Evolutionary conservation across 2,888 invertebrate species (phyloP).

Genomic region (Microdon myrmicae): DNA sequence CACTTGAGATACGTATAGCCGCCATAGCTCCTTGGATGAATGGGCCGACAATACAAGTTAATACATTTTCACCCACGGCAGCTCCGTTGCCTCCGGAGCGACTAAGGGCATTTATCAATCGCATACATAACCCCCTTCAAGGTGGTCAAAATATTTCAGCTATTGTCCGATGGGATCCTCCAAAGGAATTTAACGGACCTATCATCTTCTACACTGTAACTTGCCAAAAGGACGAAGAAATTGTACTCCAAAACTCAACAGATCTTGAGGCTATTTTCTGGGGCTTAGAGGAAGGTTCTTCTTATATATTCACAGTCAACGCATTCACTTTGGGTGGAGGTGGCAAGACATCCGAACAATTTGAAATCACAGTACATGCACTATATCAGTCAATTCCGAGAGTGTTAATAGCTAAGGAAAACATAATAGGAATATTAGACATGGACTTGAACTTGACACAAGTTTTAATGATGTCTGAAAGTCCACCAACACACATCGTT

Average conservation of each 20-base stretch:
- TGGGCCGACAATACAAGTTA: slow-evolving; percentile 72
- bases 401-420: slow-evolving; percentile 78
- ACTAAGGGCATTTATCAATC: slow-evolving; percentile 79
- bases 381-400: slow-evolving; percentile 82
- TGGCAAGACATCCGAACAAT: slow-evolving; percentile 75
- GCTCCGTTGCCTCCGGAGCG: slow-evolving; percentile 80
- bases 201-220: slow-evolving; percentile 73
- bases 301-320: slow-evolving; percentile 78
- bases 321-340: slow-evolving; percentile 83
- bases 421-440: slow-evolving; percentile 80
- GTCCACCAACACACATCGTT: slow-evolving; percentile 75
- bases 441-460: slow-evolving; percentile 76
- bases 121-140: slow-evolving; percentile 61
- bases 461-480: slow-evolving; percentile 73
- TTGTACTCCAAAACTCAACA: slow-evolving; percentile 66
- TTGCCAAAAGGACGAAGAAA: slow-evolving; percentile 72
- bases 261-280: slow-evolving; percentile 68
- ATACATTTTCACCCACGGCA: slow-evolving; percentile 82
- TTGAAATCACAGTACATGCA: slow-evolving; percentile 71
- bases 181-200: slow-evolving; percentile 78
- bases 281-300: slow-evolving; percentile 71
- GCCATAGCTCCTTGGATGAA: slow-evolving; percentile 89
- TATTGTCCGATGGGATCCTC: slow-evolving; percentile 84
- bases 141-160: slow-evolving; percentile 68
- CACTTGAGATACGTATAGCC: slow-evolving; percentile 78